These are phyloP conservation scores for Atta colombica DNA, from an alignment of 1,140 invertebrate genomes.

Conservation along the genomic window DNA sequence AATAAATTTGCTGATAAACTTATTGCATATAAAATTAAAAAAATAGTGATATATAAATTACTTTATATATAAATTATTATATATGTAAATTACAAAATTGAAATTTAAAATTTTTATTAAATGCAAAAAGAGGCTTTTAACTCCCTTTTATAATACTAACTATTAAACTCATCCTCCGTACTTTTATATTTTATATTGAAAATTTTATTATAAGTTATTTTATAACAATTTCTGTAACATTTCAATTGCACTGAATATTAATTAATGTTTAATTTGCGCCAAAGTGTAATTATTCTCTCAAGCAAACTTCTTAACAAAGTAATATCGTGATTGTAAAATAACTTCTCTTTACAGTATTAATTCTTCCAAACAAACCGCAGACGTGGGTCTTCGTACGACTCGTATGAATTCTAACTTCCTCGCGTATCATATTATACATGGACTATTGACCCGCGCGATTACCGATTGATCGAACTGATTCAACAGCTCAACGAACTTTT, in stretches of 20 bases:
- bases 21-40: background rate
- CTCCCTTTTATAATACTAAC: background rate
- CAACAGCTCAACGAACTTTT: background rate
- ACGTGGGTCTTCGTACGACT: conserved; percentile 63
- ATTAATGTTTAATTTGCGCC: background rate
- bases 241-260: background rate
- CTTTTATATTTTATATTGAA: background rate
- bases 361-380: conserved; percentile 69
- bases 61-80: too few relatives aligned
- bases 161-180: background rate
- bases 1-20: background rate
- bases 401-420: conserved; percentile 42
- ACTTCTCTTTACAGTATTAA: conserved; percentile 40
- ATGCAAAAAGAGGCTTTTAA: background rate
- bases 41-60: background rate
- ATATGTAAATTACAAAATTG: background rate
- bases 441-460: background rate
- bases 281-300: background rate
- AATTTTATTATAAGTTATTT: background rate
- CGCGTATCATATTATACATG: conserved; percentile 29
- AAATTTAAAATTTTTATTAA: background rate
- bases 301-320: background rate
- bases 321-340: conserved; percentile 32
- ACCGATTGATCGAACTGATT: conserved; percentile 8
- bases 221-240: background rate